Percentiles rank a stretch among this genome's conserved stretches.
Evolutionary conservation across 2,888 invertebrate genomes (phyloP).

Genomic region (Athalia cordata): DNA sequence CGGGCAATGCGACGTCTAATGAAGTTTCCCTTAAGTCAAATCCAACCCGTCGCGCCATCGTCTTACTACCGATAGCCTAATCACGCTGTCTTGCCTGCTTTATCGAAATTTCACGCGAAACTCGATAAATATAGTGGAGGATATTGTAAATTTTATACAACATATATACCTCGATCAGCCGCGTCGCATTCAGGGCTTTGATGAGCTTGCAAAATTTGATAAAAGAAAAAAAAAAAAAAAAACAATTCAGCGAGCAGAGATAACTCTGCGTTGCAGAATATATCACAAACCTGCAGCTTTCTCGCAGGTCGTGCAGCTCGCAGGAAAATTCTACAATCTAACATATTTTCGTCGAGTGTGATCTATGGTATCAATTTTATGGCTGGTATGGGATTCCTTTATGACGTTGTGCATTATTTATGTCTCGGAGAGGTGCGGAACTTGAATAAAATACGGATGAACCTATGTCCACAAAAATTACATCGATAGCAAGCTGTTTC

Average conservation of each 20-base stretch:
- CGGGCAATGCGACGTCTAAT: conserved; percentile 41
- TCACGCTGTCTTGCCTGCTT: conserved; percentile 36
- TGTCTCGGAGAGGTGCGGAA: conserved; percentile 37
- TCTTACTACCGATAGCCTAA: conserved; percentile 37
- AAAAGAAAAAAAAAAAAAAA: conserved; percentile 8
- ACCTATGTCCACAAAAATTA: conserved; percentile 23
- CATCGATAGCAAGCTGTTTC: neutral
- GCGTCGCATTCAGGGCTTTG: neutral
- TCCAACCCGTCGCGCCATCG: conserved; percentile 33
- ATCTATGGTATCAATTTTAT: conserved; percentile 67
- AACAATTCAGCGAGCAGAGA: neutral
- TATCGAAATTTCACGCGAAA: conserved; percentile 26
- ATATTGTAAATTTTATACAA: neutral
- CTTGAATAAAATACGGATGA: conserved; percentile 28
- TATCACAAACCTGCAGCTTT: neutral
- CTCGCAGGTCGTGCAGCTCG: neutral
- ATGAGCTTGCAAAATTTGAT: conserved; percentile 4
- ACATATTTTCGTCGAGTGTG: conserved; percentile 63
- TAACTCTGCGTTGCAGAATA: too few species aligned
- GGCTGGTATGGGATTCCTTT: conserved; percentile 64
- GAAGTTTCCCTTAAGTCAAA: conserved; percentile 44
- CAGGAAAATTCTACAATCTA: conserved; percentile 52
- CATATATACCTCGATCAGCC: neutral
- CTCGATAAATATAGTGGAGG: neutral
- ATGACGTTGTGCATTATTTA: conserved; percentile 67